phyloP scores from a whole-genome alignment of 2,888 invertebrate species.

The Caenorhabditis sp. region DNA sequence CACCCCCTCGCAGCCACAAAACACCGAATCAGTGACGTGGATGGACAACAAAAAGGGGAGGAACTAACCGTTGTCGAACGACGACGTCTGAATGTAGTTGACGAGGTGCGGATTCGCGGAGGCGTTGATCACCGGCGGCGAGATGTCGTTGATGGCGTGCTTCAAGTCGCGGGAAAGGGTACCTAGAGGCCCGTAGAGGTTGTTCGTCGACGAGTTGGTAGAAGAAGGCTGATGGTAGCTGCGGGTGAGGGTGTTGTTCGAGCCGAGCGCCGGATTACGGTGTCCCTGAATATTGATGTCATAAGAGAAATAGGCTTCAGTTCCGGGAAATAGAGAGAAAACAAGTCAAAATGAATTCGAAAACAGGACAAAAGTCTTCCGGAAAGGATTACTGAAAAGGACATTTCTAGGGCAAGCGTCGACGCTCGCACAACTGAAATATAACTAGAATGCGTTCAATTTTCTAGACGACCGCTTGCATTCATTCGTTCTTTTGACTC shows the following conservation, averaged over 20 bases:
- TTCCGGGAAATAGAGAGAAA: not conserved
- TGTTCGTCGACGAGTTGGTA: slow-evolving; percentile 45
- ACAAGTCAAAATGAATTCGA: not conserved
- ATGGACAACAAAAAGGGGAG: not conserved
- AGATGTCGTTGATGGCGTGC: slow-evolving; percentile 26
- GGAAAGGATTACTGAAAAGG: slow-evolving; percentile 6
- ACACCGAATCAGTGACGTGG: too few relatives aligned
- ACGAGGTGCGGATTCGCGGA: slow-evolving; percentile 46
- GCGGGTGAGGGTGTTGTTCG: slow-evolving; percentile 45
- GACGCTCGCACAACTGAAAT: not conserved
- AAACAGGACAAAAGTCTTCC: not conserved
- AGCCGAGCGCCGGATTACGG: slow-evolving; percentile 55
- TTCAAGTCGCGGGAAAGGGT: slow-evolving; percentile 39
- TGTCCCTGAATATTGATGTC: slow-evolving; percentile 34
- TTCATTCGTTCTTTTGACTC: not conserved
- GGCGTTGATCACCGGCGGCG: slow-evolving; percentile 40
- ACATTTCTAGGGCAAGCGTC: not conserved
- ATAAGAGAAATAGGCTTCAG: not conserved
- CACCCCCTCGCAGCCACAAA: not conserved
- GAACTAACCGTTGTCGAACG: slow-evolving; percentile 52
- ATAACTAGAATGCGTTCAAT: not conserved
- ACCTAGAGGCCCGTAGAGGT: slow-evolving; percentile 51
- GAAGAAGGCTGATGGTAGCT: slow-evolving; percentile 59
- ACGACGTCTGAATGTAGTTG: slow-evolving; percentile 46
- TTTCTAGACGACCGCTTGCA: not conserved